Percentiles rank a stretch among this genome's conserved stretches.
Conservation (phyloP, 2,797 vertebrate genomes). For the Lepus townsendii region DNA sequence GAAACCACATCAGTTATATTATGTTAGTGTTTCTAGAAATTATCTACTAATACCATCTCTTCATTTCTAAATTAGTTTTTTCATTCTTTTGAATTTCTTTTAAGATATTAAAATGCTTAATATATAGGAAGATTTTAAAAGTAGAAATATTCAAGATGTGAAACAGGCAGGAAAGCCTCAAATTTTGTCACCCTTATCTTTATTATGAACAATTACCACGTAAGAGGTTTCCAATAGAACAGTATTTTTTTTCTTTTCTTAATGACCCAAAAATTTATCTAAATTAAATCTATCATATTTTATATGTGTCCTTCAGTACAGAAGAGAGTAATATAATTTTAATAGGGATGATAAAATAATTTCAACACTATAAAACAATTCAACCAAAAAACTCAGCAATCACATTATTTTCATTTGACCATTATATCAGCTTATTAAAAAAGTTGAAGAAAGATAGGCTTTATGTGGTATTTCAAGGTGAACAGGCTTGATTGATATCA, state of each 20-base stretch:
- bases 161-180: neutral
- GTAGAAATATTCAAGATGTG: neutral
- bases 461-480: neutral
- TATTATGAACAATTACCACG: neutral
- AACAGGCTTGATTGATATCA: neutral
- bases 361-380: conserved; percentile 22
- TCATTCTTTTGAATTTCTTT: neutral
- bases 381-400: neutral
- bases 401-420: neutral
- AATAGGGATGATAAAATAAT: neutral
- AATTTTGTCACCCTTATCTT: neutral
- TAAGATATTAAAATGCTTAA: neutral
- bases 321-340: neutral
- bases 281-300: conserved; percentile 40
- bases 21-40: neutral
- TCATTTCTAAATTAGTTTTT: no score
- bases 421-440: neutral
- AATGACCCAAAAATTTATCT: neutral
- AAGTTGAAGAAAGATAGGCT: neutral
- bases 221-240: neutral
- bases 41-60: neutral
- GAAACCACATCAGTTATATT: neutral
- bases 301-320: neutral
- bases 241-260: neutral
- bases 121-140: neutral